Percentiles rank a stretch among this genome's conserved stretches.
Evolutionary conservation across 2,113 vertebrate species (phyloP).

Genomic region (Ciconia stormi): DNA sequence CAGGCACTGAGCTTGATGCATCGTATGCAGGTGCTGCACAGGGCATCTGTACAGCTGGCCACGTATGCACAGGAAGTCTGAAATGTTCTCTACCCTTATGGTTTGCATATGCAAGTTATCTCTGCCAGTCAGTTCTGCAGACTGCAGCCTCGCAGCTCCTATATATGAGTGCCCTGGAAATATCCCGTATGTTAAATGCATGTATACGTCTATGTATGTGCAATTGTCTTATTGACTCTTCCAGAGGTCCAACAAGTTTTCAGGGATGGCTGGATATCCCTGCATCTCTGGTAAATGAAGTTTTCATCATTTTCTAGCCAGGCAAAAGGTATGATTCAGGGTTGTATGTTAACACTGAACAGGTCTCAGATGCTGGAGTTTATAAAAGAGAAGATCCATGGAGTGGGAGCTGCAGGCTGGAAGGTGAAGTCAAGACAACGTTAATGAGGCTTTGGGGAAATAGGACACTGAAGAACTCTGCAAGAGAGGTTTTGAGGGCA

Average conservation of each 20-base stretch:
- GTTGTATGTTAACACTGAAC: background rate
- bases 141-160: background rate
- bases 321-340: too few relatives aligned
- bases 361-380: background rate
- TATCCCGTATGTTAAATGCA: background rate
- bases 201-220: fast-evolving
- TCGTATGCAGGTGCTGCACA: background rate
- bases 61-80: background rate
- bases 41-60: background rate
- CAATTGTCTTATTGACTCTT: background rate
- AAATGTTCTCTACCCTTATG: background rate
- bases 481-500: background rate
- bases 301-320: background rate
- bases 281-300: background rate
- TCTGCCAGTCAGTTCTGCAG: background rate
- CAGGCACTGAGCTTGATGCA: too few relatives aligned
- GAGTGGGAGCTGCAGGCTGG: background rate
- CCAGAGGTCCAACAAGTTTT: background rate
- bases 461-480: background rate
- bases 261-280: background rate
- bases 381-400: background rate
- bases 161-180: too few relatives aligned
- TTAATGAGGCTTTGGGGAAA: background rate
- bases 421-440: background rate
- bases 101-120: background rate